These are phyloP conservation scores for Hirtodrosophila confusa DNA, from an alignment of 2,888 invertebrate species.

Conservation along the genomic window DNA sequence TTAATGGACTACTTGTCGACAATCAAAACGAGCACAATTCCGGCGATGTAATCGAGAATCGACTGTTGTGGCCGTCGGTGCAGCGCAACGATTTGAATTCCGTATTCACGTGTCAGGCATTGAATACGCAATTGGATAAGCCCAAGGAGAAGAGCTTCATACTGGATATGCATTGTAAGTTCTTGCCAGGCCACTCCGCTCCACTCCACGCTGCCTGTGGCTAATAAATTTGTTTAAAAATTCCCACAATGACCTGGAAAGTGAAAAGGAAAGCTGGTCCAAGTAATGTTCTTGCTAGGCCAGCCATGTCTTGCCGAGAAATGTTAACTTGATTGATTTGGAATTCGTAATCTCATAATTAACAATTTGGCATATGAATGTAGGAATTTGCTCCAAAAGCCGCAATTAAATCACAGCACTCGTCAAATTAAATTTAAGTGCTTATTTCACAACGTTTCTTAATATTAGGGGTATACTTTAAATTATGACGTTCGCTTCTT, in stretches of 20 bases:
- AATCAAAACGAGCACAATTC: constrained; percentile 93
- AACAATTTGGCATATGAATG: too few species aligned
- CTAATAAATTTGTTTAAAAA: constrained; percentile 8
- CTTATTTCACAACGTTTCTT: too few species aligned
- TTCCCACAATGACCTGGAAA: constrained; percentile 10
- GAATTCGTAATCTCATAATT: too few species aligned
- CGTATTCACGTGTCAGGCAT: constrained; percentile 94
- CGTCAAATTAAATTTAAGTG: too few species aligned
- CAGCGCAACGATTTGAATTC: constrained; percentile 92
- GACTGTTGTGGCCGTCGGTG: constrained; percentile 90
- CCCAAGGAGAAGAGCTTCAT: constrained; percentile 91
- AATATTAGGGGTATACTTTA: too few species aligned
- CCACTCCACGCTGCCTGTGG: neutral
- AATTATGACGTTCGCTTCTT: too few species aligned
- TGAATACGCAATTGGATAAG: constrained; percentile 92
- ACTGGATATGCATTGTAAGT: constrained; percentile 92
- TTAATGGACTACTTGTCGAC: constrained; percentile 91
- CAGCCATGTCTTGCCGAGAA: too few species aligned
- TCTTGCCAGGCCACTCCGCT: constrained; percentile 11
- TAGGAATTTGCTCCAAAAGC: too few species aligned
- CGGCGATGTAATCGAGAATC: constrained; percentile 94
- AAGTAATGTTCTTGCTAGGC: too few species aligned
- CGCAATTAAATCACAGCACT: too few species aligned
- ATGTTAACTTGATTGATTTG: too few species aligned
- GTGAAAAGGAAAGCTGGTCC: too few species aligned